Evolutionary conservation across 2,797 vertebrate genomes (phyloP), one percentile per base, ranked within the genome.

Genomic region (Trematomus bernacchii): DNA sequence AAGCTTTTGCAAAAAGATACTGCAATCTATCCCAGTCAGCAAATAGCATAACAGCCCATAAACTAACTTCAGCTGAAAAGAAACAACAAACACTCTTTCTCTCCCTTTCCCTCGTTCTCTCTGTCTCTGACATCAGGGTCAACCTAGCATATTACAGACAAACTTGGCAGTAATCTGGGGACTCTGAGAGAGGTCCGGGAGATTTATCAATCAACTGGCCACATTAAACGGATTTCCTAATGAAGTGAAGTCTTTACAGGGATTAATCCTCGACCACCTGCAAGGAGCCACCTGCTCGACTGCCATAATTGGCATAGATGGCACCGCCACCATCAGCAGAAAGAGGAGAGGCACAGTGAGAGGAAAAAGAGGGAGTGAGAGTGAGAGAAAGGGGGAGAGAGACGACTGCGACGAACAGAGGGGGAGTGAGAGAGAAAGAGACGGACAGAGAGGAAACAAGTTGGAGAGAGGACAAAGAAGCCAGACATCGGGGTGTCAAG

Each of bases 201-300:
- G 93, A 95, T 95, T 95, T 95, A 95, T 95, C 95, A 95, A 95
- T 95, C 93, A 93, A 94, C 91, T 87, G 93, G 94, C 94, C 92
- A 95, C 95, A 95, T 95, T 95, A 95, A 95, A 96, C 93, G 90
- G 95, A 96, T 95, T 96, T 93, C 94, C 95, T 96, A 96, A 96
- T 96, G 95, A 95, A 96, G 94, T 94, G 94, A 93, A 93, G 93
- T 95, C 95, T 96, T 96, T 93, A 96, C 93, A 94, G 94, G 94
- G 94, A 96, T 95, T 96, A 96, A 94, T 93, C 91, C 92, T 92
- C 92, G 89, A 91, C 95, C 95, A 94, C 95, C 95, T 95, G 94
- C 92, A 85, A 95, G 88, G 94, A 95, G 92, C 95, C 95, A 96
- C 95, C 95, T 96, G 95, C 95, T 95, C 94, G 78, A 92, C 91